Percentiles rank a stretch among this genome's conserved stretches.
These are phyloP conservation scores for Lochmaea crataegi DNA, from an alignment of 2,888 invertebrate genomes.

Conservation along the genomic window DNA sequence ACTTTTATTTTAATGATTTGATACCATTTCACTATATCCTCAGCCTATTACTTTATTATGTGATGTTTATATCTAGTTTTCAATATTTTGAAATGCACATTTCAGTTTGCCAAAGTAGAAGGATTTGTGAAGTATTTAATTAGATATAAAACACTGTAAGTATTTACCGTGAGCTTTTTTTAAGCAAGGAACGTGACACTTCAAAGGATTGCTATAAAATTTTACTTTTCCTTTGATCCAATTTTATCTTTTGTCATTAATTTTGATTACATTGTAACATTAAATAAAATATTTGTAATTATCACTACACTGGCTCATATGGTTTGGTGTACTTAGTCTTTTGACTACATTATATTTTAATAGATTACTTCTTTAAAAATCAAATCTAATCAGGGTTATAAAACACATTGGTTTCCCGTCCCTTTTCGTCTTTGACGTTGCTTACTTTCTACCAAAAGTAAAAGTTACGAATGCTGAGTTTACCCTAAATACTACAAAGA, in stretches of 20 bases:
- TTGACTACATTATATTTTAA: no score
- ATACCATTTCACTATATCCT: no score
- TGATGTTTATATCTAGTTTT: no score
- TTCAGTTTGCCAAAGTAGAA: background rate
- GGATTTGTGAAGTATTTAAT: slow-evolving; percentile 2
- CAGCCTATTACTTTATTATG: no score
- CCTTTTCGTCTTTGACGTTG: background rate
- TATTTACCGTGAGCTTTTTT: slow-evolving; percentile 1
- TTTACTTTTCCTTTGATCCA: slow-evolving; percentile 12
- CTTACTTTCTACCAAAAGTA: background rate
- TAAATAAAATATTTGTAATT: background rate
- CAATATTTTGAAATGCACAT: no score
- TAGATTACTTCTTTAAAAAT: no score
- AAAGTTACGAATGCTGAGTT: background rate
- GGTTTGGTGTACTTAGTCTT: no score
- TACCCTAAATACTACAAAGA: background rate
- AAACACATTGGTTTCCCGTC: background rate
- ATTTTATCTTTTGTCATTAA: background rate
- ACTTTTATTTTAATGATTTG: no score
- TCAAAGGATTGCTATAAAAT: slow-evolving; percentile 4
- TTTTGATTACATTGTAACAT: background rate
- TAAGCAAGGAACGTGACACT: slow-evolving; percentile 3
- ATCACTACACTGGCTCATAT: no score
- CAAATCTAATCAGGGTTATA: no score
- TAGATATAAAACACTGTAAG: slow-evolving; percentile 9